These are phyloP conservation scores for Artibeus jamaicensis DNA, from an alignment of 2,797 vertebrate genomes.

Conservation along the genomic window DNA sequence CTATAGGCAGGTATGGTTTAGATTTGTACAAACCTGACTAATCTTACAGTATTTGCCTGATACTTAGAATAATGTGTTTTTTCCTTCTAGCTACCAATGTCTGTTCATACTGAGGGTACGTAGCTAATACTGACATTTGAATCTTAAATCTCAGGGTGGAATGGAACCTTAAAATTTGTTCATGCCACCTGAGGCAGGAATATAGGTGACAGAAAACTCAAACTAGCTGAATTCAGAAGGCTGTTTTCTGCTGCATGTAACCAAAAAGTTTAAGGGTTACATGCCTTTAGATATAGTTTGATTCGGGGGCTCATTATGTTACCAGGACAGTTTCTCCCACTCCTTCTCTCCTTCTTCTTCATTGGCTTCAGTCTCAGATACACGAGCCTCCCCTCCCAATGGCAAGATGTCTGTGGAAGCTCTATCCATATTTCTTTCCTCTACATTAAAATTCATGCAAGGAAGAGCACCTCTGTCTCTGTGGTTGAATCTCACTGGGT, in stretches of 20 bases:
- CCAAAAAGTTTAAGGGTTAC: neutral
- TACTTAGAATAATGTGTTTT: neutral
- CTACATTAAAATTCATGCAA: neutral
- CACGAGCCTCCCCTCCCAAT: neutral
- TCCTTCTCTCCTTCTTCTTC: neutral
- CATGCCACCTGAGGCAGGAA: neutral
- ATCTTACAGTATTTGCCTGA: neutral
- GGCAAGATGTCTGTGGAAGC: neutral
- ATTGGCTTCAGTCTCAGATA: neutral
- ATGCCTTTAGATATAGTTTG: neutral
- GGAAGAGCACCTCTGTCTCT: neutral
- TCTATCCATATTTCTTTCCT: neutral
- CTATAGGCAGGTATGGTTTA: neutral
- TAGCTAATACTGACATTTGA: neutral
- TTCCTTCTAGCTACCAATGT: neutral
- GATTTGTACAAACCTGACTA: neutral
- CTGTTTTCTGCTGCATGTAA: neutral
- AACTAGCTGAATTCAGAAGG: neutral
- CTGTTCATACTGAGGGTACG: neutral
- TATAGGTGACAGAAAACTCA: neutral
- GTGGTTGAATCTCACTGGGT: neutral
- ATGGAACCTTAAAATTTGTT: neutral
- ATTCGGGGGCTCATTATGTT: neutral
- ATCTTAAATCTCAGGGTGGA: neutral
- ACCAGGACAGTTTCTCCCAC: neutral